phyloP scores from a whole-genome alignment of 1,140 invertebrate species.

The Aricia agestis region DNA sequence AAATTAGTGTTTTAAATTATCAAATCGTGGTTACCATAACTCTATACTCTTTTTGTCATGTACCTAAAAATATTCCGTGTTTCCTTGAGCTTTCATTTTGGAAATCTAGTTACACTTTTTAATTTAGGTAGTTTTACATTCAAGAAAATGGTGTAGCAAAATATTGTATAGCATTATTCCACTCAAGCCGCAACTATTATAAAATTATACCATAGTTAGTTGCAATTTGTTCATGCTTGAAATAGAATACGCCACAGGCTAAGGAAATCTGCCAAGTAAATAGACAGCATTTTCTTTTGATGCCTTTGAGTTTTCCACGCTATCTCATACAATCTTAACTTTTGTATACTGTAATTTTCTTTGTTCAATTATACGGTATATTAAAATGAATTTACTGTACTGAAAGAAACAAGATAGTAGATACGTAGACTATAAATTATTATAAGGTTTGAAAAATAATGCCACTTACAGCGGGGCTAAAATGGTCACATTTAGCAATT shows the following conservation, averaged over 20 bases:
- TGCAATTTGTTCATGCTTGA: conserved; percentile 2
- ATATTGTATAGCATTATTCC: neutral
- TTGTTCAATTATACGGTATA: neutral
- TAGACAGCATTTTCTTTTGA: conserved; percentile 8
- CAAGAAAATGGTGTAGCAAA: neutral
- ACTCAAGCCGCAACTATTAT: conserved; percentile 3
- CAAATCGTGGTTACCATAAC: too few relatives aligned
- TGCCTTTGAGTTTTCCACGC: neutral
- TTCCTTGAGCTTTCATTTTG: too few relatives aligned
- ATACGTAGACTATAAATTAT: too few relatives aligned
- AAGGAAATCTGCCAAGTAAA: conserved; percentile 1
- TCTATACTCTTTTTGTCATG: too few relatives aligned
- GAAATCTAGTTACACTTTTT: too few relatives aligned
- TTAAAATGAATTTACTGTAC: neutral
- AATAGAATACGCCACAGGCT: conserved; percentile 9
- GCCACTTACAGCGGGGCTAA: too few relatives aligned
- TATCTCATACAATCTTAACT: neutral
- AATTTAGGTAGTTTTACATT: too few relatives aligned
- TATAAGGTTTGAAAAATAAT: too few relatives aligned
- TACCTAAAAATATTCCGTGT: too few relatives aligned
- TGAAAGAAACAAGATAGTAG: neutral
- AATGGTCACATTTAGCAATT: too few relatives aligned
- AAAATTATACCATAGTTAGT: conserved; percentile 10
- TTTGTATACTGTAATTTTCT: neutral
- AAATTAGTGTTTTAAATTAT: too few relatives aligned